Evolutionary conservation across 2,888 invertebrate species (phyloP).

Genomic region (Parascotia fuliginaria): DNA sequence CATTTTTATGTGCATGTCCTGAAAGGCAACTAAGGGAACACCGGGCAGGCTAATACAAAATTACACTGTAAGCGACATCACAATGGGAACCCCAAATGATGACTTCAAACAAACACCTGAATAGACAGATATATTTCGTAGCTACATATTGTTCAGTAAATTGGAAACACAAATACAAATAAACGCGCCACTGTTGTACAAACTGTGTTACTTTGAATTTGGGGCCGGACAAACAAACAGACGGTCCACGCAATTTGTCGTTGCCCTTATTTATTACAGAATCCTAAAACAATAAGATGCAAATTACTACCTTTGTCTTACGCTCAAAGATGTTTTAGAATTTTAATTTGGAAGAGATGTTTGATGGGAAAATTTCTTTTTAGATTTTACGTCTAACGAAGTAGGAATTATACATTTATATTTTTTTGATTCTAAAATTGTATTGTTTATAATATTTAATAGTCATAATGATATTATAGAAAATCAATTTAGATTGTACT

Average conservation of each 20-base stretch:
- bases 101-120: conserved; percentile 4
- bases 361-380: neutral
- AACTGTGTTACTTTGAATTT: conserved; percentile 77
- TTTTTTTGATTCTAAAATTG: too few species aligned
- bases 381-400: neutral
- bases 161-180: conserved; percentile 69
- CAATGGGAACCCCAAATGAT: too few species aligned
- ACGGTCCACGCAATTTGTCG: conserved; percentile 57
- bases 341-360: conserved; percentile 18
- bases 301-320: conserved; percentile 41
- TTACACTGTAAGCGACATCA: too few species aligned
- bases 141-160: conserved; percentile 59
- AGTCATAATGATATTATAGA: too few species aligned
- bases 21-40: too few species aligned
- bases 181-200: conserved; percentile 63
- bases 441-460: too few species aligned
- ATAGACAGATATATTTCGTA: conserved; percentile 23
- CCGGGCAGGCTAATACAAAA: too few species aligned
- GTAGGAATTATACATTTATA: too few species aligned
- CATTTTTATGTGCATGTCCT: too few species aligned
- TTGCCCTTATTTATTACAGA: conserved; percentile 65
- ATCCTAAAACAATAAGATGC: conserved; percentile 55
- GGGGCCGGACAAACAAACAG: conserved; percentile 65
- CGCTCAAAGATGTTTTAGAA: conserved; percentile 33
- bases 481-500: too few species aligned